Evolutionary conservation across 1,140 invertebrate genomes (phyloP), one percentile per base, ranked within the genome.

Genomic region (Sminthurides bifidus): DNA sequence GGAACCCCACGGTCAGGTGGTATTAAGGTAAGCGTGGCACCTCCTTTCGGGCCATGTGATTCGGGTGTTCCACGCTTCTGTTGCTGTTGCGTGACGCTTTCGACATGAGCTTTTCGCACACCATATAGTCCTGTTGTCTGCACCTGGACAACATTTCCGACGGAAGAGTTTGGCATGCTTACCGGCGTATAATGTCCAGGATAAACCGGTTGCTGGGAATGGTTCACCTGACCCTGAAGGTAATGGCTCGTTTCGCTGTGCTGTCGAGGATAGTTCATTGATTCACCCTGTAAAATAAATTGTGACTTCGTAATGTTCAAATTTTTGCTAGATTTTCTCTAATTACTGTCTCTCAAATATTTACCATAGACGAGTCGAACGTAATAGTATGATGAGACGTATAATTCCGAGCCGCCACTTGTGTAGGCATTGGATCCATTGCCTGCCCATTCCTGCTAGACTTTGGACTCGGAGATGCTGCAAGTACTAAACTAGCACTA

Each of bases 181-280:
- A 24, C 49, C 44, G 54, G 54, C 27, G 54, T 54, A 43, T 30
- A 51, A 21, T 55, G 44, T 26, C 40, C 23, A n/a, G 50, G 41
- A 26, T 54, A 55, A 5, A 44, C 38, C 19, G 46, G 50, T 68
- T 84, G 82, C 64, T 85, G 68, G n/a, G n/a, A n/a, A 63, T 80
- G 78, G 3, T 77, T 74, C 65, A 68, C 68, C 61, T 80, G 78
- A 4, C 76, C 75, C 65, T 69, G 67, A 15, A 71, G 55, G 40
- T 66, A 69, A 58, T 69, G 68, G 40, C 66, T 31, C 2, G 58
- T 53, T 3, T 58, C 40, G 8, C 33, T 17, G 19, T 30, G 59
- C 27, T 37, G 43, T 30, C 45, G 51, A 14, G n/a, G n/a, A n/a
- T n/a, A n/a, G n/a, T n/a, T n/a, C n/a, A n/a, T n/a, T n/a, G n/a